Percentiles rank a stretch among this genome's conserved stretches.
These are phyloP conservation scores for Chromis chromis DNA, from an alignment of 2,797 vertebrate species.

Conservation along the genomic window DNA sequence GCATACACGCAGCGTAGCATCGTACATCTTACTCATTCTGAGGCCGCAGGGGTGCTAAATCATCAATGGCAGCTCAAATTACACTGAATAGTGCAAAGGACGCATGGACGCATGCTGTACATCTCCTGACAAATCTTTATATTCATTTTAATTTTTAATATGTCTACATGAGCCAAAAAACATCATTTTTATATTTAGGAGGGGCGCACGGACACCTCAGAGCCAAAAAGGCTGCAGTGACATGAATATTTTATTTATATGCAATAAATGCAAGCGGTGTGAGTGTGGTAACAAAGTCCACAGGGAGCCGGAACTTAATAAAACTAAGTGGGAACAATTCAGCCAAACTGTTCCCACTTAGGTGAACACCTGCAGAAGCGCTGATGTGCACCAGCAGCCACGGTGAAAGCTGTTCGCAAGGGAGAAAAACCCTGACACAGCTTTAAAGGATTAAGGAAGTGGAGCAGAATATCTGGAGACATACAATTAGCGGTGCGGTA, in stretches of 20 bases:
- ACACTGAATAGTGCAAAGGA: slow-evolving; percentile 14
- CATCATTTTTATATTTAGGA: slow-evolving; percentile 14
- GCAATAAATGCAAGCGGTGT: slow-evolving; percentile 27
- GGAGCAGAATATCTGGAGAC: slow-evolving; percentile 68
- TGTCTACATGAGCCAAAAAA: slow-evolving; percentile 14
- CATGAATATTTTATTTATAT: slow-evolving; percentile 43
- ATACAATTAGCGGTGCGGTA: slow-evolving; percentile 58
- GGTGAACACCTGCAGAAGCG: slow-evolving; percentile 42
- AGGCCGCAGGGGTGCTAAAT: slow-evolving; percentile 37
- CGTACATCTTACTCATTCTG: slow-evolving; percentile 50
- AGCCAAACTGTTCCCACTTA: slow-evolving; percentile 30
- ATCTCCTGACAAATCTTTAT: slow-evolving; percentile 23
- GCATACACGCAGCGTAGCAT: slow-evolving; percentile 6
- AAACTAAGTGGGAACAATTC: slow-evolving; percentile 45
- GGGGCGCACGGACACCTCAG: background rate
- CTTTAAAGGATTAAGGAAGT: slow-evolving; percentile 71
- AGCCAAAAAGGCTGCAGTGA: slow-evolving; percentile 21
- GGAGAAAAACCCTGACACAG: slow-evolving; percentile 66
- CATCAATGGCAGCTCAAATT: slow-evolving; percentile 42
- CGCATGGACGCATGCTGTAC: slow-evolving; percentile 16
- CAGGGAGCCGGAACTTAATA: slow-evolving; percentile 45
- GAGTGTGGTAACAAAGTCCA: slow-evolving; percentile 7
- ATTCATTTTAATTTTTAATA: slow-evolving; percentile 16
- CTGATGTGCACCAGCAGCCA: slow-evolving; percentile 39
- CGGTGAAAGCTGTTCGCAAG: slow-evolving; percentile 30